phyloP scores from a whole-genome alignment of 2,113 vertebrate genomes.

The Rostratula benghalensis region DNA sequence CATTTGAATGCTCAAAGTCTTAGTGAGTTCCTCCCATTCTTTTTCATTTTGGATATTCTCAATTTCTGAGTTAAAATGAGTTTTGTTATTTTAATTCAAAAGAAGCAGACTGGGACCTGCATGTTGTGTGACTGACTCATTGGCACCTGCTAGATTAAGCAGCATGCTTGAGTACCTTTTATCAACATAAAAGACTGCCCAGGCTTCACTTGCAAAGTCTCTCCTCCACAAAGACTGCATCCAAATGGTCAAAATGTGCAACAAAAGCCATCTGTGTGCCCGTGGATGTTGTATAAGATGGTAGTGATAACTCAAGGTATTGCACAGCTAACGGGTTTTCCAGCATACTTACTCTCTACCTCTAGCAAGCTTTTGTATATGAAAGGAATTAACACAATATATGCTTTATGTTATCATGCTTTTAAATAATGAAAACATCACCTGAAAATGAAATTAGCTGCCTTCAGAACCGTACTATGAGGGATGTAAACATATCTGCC shows the following conservation, averaged over 20 bases:
- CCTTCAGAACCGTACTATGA: neutral
- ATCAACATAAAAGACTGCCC: neutral
- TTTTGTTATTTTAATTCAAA: neutral
- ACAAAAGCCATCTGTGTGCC: neutral
- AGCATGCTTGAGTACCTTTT: neutral
- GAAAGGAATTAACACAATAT: neutral
- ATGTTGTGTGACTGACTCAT: neutral
- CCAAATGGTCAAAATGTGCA: neutral
- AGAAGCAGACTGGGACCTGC: neutral
- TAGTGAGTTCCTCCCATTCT: neutral
- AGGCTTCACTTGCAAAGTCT: neutral
- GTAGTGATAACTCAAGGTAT: neutral
- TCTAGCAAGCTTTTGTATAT: neutral
- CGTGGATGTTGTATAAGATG: neutral
- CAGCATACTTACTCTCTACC: neutral
- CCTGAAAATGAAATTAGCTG: neutral
- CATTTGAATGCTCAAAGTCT: neutral
- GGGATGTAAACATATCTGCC: neutral
- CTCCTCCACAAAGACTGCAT: neutral
- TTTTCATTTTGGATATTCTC: neutral
- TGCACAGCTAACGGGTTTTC: neutral
- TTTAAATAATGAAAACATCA: neutral
- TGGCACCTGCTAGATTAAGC: neutral
- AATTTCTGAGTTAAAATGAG: neutral
- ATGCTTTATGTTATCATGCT: neutral